Percentiles rank a stretch among this genome's conserved stretches.
These are phyloP conservation scores for Sesia apiformis DNA, from an alignment of 2,888 invertebrate genomes.

Conservation along the genomic window DNA sequence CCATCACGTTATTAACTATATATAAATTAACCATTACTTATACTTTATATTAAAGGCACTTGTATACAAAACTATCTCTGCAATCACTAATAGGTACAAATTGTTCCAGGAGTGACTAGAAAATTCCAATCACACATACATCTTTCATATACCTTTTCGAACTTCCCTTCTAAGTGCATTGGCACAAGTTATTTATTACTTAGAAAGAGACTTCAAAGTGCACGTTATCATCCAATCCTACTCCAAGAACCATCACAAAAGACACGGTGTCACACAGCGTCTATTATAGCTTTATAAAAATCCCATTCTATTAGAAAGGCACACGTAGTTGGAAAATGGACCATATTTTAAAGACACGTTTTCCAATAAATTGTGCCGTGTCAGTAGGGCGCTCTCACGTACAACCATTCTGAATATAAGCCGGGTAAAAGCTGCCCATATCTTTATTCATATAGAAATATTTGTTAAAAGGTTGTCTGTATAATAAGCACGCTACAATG, in stretches of 20 bases:
- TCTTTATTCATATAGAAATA: no score
- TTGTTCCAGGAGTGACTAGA: neutral
- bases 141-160: neutral
- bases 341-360: constrained; percentile 38
- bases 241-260: neutral
- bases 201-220: constrained; percentile 18
- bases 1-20: no score
- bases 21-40: no score
- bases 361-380: constrained; percentile 45
- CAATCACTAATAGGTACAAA: no score
- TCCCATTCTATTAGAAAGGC: neutral
- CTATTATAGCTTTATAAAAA: neutral
- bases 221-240: constrained; percentile 7
- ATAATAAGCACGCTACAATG: no score
- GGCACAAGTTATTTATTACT: constrained; percentile 19
- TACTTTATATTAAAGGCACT: no score
- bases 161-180: constrained; percentile 15
- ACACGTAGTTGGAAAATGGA: constrained; percentile 19
- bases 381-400: constrained; percentile 43
- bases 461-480: no score
- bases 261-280: neutral
- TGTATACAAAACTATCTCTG: no score
- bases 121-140: neutral
- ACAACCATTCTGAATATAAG: constrained; percentile 19
- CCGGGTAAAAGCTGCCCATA: neutral